Base-by-base conservation (phyloP, 2,888 invertebrate species). In the Cosmorhoe ocellata region DNA sequence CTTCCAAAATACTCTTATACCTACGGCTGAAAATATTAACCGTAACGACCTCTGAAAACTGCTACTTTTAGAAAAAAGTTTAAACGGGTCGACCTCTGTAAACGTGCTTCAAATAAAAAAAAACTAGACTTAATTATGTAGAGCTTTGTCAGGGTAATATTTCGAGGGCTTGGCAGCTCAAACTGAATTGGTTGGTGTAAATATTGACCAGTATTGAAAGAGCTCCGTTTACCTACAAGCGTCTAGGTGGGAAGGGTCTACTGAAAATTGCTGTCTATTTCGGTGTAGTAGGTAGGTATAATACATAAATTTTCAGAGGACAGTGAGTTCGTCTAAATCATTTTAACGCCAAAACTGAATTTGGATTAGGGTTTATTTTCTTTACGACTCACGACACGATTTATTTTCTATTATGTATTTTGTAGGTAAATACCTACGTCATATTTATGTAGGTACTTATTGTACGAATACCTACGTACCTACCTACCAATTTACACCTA, bases 331-430 rank as follows among this genome's bases (percentile, higher is more conserved):
- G 70, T 66, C 73, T 84, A 83, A 84, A 84, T 84, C 83, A 85
- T 84, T 84, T 85, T 84, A 83, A 82, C 80, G 84, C 81, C 81
- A 83, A 81, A 84, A 81, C 79, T 75, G 69, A 67, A 73, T 67
- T 72, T 67, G 71, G 66, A 65, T 73, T 76, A 78, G 67, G 70
- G 57, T 66, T 63, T 32, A 24, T 26, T 18, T n/a, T 1, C 1
- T 69, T 79, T 71, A 74, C 8, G 56, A 7, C 26, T 5, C 9
- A 61, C 79, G 78, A 65, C 1, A 57, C 53, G 64, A 44, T 43
- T 33, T 12, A 18, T 18, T 18, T 4, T 18, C 18, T 18, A 18
- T 18, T 18, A 18, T 4, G 18, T 18, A 18, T 3, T 18, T 18
- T 4, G 18, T 18, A 18, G 4, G 18, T 18, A 18, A 18, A 18